These are phyloP conservation scores for Volucella inanis DNA, from an alignment of 2,888 invertebrate genomes.

Conservation along the genomic window DNA sequence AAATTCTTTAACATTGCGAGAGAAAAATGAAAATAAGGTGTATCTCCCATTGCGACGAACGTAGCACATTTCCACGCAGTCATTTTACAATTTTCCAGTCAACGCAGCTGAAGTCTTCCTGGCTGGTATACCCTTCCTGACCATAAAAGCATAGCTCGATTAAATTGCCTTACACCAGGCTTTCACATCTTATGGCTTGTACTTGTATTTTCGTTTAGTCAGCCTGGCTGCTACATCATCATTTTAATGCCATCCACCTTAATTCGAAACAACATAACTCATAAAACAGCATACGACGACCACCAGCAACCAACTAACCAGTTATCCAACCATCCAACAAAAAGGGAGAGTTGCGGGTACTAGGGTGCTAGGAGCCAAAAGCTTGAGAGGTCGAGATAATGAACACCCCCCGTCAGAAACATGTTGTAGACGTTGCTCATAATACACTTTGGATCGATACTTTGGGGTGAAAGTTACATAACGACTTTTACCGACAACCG, in stretches of 20 bases:
- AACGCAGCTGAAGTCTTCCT: slow-evolving; percentile 21
- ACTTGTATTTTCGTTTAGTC: slow-evolving; percentile 23
- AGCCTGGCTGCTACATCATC: slow-evolving; percentile 44
- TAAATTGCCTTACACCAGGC: slow-evolving; percentile 25
- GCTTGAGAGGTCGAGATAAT: neutral
- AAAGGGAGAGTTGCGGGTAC: neutral
- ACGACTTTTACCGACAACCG: slow-evolving; percentile 50
- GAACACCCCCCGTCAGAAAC: slow-evolving; percentile 37
- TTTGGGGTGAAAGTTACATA: slow-evolving; percentile 72
- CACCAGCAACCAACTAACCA: slow-evolving; percentile 17
- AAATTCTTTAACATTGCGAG: slow-evolving; percentile 25
- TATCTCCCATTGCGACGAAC: slow-evolving; percentile 9
- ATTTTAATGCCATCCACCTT: slow-evolving; percentile 50
- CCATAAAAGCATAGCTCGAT: slow-evolving; percentile 9
- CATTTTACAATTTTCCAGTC: slow-evolving; percentile 33
- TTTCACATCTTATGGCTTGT: slow-evolving; percentile 19
- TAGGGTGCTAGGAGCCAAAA: neutral
- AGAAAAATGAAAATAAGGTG: slow-evolving; percentile 4
- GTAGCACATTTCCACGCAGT: slow-evolving; percentile 16
- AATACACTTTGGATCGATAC: slow-evolving; percentile 62
- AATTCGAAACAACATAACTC: slow-evolving; percentile 28
- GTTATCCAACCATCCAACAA: neutral
- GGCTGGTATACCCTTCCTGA: neutral
- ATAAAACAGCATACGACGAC: slow-evolving; percentile 4
- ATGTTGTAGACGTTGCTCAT: slow-evolving; percentile 43